Conservation (phyloP, 1,140 invertebrate genomes). For the Glossosoma conforme region DNA sequence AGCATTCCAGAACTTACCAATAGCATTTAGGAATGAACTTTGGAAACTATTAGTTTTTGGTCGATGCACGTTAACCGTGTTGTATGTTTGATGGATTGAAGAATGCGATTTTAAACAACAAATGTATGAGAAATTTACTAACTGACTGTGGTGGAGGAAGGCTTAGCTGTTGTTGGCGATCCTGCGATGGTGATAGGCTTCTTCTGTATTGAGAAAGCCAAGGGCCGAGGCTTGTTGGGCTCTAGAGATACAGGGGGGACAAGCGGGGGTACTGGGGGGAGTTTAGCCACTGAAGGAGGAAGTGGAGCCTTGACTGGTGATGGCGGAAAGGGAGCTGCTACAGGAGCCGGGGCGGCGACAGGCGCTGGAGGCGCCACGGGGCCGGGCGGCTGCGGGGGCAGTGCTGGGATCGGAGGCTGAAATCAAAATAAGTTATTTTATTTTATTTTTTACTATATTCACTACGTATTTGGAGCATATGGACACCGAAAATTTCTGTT, state of each 20-base stretch:
- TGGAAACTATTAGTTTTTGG: not conserved
- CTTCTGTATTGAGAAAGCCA: slow-evolving; percentile 48
- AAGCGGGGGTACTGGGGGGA: not conserved
- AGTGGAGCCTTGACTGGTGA: not conserved
- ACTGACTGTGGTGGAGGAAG: slow-evolving; percentile 20
- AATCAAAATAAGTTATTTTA: not conserved
- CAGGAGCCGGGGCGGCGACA: not conserved
- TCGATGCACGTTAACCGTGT: not conserved
- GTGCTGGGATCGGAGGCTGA: not conserved
- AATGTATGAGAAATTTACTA: not conserved
- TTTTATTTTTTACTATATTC: not conserved
- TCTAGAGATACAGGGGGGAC: slow-evolving; percentile 38
- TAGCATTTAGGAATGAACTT: not conserved
- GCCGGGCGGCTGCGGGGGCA: not conserved
- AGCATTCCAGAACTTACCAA: not conserved
- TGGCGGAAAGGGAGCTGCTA: not conserved
- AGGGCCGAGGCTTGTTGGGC: slow-evolving; percentile 42
- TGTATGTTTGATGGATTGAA: not conserved
- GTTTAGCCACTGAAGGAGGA: not conserved
- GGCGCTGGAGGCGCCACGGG: not conserved
- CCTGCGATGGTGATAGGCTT: slow-evolving; percentile 36
- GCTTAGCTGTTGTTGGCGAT: slow-evolving; percentile 33
- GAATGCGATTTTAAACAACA: not conserved
- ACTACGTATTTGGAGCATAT: too few relatives aligned
- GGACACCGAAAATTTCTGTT: too few relatives aligned